A percentile compares a stretch with the other conserved stretches of the same genome.
These are phyloP conservation scores for Erynnis tages DNA, from an alignment of 2,888 invertebrate species.

Conservation along the genomic window DNA sequence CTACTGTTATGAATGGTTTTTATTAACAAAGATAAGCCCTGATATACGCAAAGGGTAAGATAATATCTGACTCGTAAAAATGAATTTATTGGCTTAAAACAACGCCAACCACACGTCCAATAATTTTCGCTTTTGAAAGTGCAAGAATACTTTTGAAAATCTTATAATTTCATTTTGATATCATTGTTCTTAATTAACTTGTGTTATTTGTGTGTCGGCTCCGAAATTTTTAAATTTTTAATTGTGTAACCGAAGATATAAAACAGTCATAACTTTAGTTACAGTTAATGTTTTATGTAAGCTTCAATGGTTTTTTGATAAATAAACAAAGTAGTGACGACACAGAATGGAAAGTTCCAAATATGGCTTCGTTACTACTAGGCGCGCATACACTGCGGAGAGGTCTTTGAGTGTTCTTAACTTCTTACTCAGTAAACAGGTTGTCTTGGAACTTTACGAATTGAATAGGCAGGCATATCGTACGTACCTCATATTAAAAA, in stretches of 20 bases:
- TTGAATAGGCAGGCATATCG: not conserved
- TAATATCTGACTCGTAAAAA: slow-evolving; percentile 24
- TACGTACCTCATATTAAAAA: too few species aligned
- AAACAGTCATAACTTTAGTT: too few species aligned
- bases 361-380: slow-evolving; percentile 71
- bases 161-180: slow-evolving; percentile 12
- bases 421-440: too few species aligned
- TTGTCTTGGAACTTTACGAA: too few species aligned
- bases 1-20: slow-evolving; percentile 24
- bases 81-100: slow-evolving; percentile 25
- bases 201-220: not conserved
- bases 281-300: too few species aligned
- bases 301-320: too few species aligned
- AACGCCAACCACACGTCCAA: slow-evolving; percentile 10
- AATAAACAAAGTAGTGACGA: too few species aligned
- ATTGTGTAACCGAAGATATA: too few species aligned
- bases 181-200: not conserved
- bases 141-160: slow-evolving; percentile 10
- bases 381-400: slow-evolving; percentile 46
- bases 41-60: slow-evolving; percentile 16
- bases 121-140: slow-evolving; percentile 16
- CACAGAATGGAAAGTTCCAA: slow-evolving; percentile 67
- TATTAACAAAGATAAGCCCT: slow-evolving; percentile 18
- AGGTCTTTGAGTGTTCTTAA: not conserved
- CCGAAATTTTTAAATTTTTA: too few species aligned